Conservation (phyloP, 1,140 invertebrate species). For the Ceratosolen fusciceps region DNA sequence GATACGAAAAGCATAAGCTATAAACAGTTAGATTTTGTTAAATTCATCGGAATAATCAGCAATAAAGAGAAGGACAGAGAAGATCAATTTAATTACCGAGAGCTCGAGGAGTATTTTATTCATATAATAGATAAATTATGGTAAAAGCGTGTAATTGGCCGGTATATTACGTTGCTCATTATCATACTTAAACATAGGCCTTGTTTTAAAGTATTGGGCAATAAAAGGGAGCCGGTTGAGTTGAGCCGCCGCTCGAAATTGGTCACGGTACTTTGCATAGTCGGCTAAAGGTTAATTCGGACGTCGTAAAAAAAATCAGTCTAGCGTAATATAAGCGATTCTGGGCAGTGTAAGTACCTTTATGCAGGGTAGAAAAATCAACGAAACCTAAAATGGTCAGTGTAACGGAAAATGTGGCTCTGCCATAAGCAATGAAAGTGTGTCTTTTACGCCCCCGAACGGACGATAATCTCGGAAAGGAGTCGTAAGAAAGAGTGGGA, state of each 20-base stretch:
- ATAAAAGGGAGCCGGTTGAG: too few species aligned
- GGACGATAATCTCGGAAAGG: constrained; percentile 25
- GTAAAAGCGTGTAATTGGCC: too few species aligned
- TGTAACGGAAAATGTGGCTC: constrained; percentile 16
- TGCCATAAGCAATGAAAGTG: constrained; percentile 31
- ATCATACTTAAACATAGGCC: too few species aligned
- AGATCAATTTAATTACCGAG: too few species aligned
- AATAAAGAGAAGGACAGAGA: too few species aligned
- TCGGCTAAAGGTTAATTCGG: constrained; percentile 14
- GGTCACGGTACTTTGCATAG: constrained; percentile 18
- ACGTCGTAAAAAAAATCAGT: constrained; percentile 30
- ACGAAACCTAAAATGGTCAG: constrained; percentile 22
- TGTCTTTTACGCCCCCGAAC: background rate
- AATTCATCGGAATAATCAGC: too few species aligned
- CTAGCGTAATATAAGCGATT: constrained; percentile 17
- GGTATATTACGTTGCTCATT: too few species aligned
- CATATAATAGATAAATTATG: too few species aligned
- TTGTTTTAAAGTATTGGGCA: too few species aligned
- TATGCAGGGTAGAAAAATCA: background rate
- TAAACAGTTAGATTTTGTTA: too few species aligned
- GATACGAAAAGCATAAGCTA: too few species aligned
- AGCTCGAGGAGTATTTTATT: too few species aligned
- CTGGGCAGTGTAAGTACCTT: background rate
- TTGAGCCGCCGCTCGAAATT: background rate
- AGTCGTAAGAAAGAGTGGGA: background rate